Evolutionary conservation across 2,797 vertebrate species (phyloP), one percentile per base, ranked within the genome.

Genomic region (Tragelaphus oryx): DNA sequence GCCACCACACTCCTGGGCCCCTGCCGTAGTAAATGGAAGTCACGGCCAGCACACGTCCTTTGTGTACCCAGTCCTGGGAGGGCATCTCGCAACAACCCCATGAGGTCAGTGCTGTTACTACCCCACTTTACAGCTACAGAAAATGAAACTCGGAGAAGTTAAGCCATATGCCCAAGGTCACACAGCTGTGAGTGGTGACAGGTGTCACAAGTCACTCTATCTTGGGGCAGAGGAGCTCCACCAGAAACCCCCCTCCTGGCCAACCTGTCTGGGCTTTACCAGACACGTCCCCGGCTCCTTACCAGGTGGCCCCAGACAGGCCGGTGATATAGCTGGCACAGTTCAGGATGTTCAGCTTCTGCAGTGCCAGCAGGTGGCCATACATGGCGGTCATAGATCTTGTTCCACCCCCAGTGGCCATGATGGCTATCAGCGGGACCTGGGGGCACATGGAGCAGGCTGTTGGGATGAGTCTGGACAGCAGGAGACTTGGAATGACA

Each of bases 231-330:
- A 7, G 30, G 9, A 74, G 1, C 4, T 54, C 92, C 62, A 18
- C 68, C 28, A 44, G 75, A 82, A 28, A 55, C 54, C 48, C 30
- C 3, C 30, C 74, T 46, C 76, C 18, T 59, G 30, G 65, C 28
- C 57, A 26, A 33, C 80, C 83, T 2, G 4, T 26, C 33, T 82
- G 78, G 65, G 22, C 8, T 79, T 57, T 8, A 30, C 28, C 22
- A 33, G 52, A 28, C 57, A 55, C 41, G 18, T 52, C 46, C 50
- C 46, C 0, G 0, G 28, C 78, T 90, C 57, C 98, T 99, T 98
- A 99, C 99, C 99, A 99, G 97, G 99, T 99, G 76, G 99, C 99
- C 17, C 99, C 99, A 1, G 99, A 99, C 83, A 99, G 98, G 22
- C 98, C 99, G 0, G 99, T 98, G 20, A 99, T 98, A 96, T 99